Conservation (phyloP, 2,113 vertebrate genomes). For the Chionomys nivalis region DNA sequence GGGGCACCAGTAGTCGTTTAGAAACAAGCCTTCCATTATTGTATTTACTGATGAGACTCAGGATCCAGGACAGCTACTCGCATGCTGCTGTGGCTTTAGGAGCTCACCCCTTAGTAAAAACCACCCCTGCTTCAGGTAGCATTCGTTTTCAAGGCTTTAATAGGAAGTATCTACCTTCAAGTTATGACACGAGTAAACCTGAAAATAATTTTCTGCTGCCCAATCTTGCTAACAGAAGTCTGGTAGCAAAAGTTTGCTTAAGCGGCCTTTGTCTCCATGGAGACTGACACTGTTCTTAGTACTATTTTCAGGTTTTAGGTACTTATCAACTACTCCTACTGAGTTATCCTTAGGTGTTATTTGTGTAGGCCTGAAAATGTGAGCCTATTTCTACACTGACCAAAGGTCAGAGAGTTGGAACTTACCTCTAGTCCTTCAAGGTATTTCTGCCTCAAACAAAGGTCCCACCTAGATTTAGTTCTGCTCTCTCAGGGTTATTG, state of each 20-base stretch:
- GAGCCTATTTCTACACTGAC: no score
- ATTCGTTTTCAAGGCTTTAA: constrained; percentile 11
- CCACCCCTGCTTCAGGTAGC: neutral
- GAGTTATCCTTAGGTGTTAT: constrained; percentile 7
- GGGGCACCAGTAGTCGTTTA: neutral
- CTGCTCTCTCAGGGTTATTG: no score
- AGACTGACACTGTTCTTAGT: neutral
- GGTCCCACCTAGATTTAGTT: no score
- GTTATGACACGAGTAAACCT: neutral
- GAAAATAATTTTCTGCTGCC: neutral
- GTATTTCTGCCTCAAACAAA: no score
- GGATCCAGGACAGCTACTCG: neutral
- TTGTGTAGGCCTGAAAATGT: neutral
- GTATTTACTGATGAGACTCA: neutral
- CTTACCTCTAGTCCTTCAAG: no score
- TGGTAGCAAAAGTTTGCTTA: neutral
- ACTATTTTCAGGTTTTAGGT: neutral
- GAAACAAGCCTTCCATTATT: neutral
- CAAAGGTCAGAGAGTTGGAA: no score
- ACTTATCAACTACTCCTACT: neutral
- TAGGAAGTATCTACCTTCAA: neutral
- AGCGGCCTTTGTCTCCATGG: neutral
- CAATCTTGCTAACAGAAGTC: neutral
- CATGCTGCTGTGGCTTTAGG: neutral
- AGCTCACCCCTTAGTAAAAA: neutral